Percentiles rank a stretch among this genome's conserved stretches.
Evolutionary conservation across 1,140 invertebrate genomes (phyloP).

Genomic region (Habropoda laboriosa): DNA sequence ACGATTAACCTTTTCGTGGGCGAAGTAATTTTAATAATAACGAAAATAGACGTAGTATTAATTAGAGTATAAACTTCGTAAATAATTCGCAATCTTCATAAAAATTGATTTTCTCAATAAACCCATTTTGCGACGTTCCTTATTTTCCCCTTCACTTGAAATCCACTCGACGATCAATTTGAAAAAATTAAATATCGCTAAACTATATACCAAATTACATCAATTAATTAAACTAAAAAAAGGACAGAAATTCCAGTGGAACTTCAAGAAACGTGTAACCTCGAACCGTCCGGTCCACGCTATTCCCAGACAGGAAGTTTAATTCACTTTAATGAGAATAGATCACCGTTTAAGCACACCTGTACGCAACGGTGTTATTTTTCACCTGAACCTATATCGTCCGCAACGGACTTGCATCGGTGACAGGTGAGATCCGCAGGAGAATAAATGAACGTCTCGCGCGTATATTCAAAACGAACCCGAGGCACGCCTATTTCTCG

Average conservation of each 20-base stretch:
- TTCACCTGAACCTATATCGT: slow-evolving; percentile 17
- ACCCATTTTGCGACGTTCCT: too few relatives aligned
- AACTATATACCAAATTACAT: background rate
- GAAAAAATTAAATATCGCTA: background rate
- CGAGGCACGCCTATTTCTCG: slow-evolving; percentile 12
- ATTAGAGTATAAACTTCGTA: too few relatives aligned
- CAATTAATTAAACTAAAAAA: too few relatives aligned
- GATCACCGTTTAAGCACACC: slow-evolving; percentile 13
- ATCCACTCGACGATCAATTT: background rate
- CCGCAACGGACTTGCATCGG: background rate
- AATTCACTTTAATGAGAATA: slow-evolving; percentile 24
- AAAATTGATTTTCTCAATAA: too few relatives aligned
- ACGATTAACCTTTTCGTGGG: too few relatives aligned
- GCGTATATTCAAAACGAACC: slow-evolving; percentile 32
- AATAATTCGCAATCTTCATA: too few relatives aligned
- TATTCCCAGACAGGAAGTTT: background rate
- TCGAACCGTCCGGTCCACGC: background rate
- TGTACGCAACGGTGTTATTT: slow-evolving; percentile 1
- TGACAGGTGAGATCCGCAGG: slow-evolving; percentile 4
- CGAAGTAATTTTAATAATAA: too few relatives aligned
- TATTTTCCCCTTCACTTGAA: too few relatives aligned
- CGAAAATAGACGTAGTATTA: too few relatives aligned
- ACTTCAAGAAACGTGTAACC: background rate
- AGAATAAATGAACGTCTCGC: slow-evolving; percentile 13
- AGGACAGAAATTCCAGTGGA: background rate